A percentile compares a stretch with the other conserved stretches of the same genome.
Evolutionary conservation across 2,797 vertebrate species (phyloP).

Genomic region (Pseudochaenichthys georgianus): DNA sequence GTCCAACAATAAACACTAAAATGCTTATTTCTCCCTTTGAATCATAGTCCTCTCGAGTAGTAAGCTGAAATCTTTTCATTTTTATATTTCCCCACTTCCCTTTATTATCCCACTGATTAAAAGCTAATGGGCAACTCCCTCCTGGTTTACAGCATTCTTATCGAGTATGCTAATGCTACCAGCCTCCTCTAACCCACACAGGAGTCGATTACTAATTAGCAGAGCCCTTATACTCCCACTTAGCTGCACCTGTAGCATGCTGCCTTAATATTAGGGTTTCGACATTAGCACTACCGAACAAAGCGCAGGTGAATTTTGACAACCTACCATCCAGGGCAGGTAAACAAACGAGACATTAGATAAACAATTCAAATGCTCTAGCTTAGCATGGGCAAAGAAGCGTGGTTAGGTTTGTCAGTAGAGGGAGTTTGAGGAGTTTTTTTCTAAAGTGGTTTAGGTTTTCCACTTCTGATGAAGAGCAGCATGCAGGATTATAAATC

Average conservation of each 20-base stretch:
- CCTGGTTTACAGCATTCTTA: constrained; percentile 20
- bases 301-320: too few species aligned
- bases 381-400: too few species aligned
- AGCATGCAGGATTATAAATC: too few species aligned
- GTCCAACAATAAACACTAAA: neutral
- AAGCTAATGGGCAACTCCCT: constrained; percentile 27
- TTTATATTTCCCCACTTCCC: constrained; percentile 4
- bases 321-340: too few species aligned
- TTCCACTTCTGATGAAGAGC: too few species aligned
- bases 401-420: too few species aligned
- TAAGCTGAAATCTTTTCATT: constrained; percentile 1
- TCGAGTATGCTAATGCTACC: constrained; percentile 6
- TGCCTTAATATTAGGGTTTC: constrained; percentile 1
- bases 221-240: constrained; percentile 23
- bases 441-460: too few species aligned
- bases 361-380: too few species aligned
- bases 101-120: constrained; percentile 30
- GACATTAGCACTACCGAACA: too few species aligned
- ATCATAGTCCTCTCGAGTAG: neutral
- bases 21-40: neutral
- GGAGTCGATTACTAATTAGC: constrained; percentile 35
- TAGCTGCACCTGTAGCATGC: constrained; percentile 20
- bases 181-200: neutral
- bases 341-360: too few species aligned
- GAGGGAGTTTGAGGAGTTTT: too few species aligned